These are phyloP conservation scores for Melanerpes formicivorus DNA, from an alignment of 2,113 vertebrate genomes.

Conservation along the genomic window DNA sequence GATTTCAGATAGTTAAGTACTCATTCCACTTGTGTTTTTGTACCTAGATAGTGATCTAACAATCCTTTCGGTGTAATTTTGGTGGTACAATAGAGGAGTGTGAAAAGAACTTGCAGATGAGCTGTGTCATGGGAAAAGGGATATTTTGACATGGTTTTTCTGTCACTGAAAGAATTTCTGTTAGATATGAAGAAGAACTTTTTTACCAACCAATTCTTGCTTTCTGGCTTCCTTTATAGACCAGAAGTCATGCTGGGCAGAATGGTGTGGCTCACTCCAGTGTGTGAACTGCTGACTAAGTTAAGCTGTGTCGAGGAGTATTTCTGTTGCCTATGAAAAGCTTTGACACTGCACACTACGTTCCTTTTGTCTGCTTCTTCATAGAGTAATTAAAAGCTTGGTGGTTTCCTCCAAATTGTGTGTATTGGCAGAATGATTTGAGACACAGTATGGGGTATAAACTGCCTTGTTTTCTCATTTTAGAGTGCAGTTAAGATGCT, in stretches of 20 bases:
- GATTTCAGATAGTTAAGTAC: not conserved
- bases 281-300: slow-evolving; percentile 27
- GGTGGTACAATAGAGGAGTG: not conserved
- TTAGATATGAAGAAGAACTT: not conserved
- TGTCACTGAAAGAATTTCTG: not conserved
- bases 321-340: slow-evolving; percentile 35
- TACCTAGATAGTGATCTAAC: not conserved
- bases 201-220: not conserved
- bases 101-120: slow-evolving; percentile 13
- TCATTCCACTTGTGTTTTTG: not conserved
- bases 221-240: slow-evolving; percentile 26
- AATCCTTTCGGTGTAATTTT: not conserved
- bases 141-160: slow-evolving; percentile 15
- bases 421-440: slow-evolving; percentile 21
- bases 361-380: slow-evolving; percentile 49
- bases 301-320: slow-evolving; percentile 48
- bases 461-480: slow-evolving; percentile 29
- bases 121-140: not conserved
- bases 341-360: not conserved
- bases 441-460: not conserved
- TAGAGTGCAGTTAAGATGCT: slow-evolving; percentile 28
- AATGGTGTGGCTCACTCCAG: slow-evolving; percentile 24
- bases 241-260: not conserved
- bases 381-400: slow-evolving; percentile 12
- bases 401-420: slow-evolving; percentile 43